Base-by-base conservation (phyloP, 2,888 invertebrate species). In the Polylopha cassiicola region DNA sequence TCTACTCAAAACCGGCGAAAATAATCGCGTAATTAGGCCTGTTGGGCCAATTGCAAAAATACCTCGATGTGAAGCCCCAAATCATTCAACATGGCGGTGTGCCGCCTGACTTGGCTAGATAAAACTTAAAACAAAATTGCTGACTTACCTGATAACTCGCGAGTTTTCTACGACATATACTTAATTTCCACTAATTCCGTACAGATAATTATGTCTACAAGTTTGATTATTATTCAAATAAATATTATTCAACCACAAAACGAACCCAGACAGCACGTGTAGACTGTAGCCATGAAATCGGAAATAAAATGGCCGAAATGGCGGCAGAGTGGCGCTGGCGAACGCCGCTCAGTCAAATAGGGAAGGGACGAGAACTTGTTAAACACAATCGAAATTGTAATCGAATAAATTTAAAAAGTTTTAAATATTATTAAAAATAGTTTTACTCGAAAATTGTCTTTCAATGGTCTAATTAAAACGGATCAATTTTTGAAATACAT, bases 81-180 rank as follows among this genome's bases (percentile, higher is more conserved):
- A 33, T 33, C 15, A 24, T 23, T 29, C 34, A 39, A 39, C 29
- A 39, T 39, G 39, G 39, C 39, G 39, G 34, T 20, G 10, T 15
- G 33, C 39, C 23, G 6, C 10, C 6, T 28, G 34, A 23, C 26
- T 15, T 34, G 23, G 14, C 29, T 29, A 8, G 8, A 17, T 20
- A 20, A 29, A 15, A 17, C 18, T 5, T 20, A 18, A 9, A 6
- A 7, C n/a, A 11, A 18, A 29, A 33, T 39, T 6, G 11, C 15
- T 14, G 5, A 18, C 39, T 39, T 22, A 39, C 39, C 23, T 39
- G 28, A 7, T 18, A 5, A 21, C 13, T 3, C 7, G 4, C 28
- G 14, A 6, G 3, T 15, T 20, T 20, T 23, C 34, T 22, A 18
- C 17, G 15, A 28, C 23, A 15, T 14, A 34, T 16, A 21, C 8